Evolutionary conservation across 2,888 invertebrate species (phyloP).

Genomic region (Tryphoninae sp.): DNA sequence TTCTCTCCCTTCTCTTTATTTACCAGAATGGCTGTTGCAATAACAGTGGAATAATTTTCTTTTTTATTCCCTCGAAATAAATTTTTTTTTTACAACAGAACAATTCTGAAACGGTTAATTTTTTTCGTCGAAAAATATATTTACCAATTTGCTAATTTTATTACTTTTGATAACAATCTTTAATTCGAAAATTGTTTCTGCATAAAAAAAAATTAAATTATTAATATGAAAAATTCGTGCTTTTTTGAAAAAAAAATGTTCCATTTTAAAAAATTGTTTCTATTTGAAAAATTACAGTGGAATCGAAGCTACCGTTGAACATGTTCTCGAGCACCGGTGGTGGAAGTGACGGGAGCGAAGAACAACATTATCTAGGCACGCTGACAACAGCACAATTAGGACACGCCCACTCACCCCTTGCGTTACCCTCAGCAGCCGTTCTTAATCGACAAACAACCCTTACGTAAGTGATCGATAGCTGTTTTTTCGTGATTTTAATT

Average conservation of each 20-base stretch:
- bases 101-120: conserved; percentile 20
- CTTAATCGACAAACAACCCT: conserved; percentile 83
- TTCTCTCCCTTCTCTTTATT: conserved; percentile 1
- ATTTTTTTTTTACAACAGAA: background rate
- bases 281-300: conserved; percentile 75
- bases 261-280: conserved; percentile 32
- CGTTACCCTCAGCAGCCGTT: conserved; percentile 82
- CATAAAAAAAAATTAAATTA: no score
- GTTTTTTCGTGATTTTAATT: conserved; percentile 6
- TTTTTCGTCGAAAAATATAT: background rate
- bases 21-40: background rate
- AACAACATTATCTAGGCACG: conserved; percentile 75
- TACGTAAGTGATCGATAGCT: conserved; percentile 79
- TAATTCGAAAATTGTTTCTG: no score
- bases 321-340: conserved; percentile 72
- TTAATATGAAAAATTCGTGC: no score
- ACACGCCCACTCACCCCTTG: conserved; percentile 81
- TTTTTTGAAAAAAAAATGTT: no score
- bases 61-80: background rate
- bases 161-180: no score
- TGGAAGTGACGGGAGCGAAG: conserved; percentile 73
- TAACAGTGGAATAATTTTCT: background rate
- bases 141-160: no score
- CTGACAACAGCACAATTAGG: conserved; percentile 74
- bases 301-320: conserved; percentile 79